Base-by-base conservation (phyloP, 2,797 vertebrate species). In the Uromys caudimaculatus region DNA sequence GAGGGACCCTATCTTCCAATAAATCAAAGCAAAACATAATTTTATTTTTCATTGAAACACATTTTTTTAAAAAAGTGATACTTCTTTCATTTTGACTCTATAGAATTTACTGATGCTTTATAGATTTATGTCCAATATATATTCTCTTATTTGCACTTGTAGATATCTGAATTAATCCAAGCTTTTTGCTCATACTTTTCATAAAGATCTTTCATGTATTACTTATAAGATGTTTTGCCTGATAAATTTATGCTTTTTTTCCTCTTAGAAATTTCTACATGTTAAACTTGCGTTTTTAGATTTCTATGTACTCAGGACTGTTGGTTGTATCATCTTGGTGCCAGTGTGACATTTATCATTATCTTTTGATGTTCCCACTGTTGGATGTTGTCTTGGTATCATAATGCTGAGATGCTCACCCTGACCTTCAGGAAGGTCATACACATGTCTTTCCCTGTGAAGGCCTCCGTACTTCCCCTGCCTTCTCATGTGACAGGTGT, bases 361-460 rank as follows among this genome's bases (percentile, higher is more conserved):
- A 54, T 78, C 56, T 88, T 92, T 71, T 47, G 62, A 83, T 87
- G 14, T 44, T 94, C 94, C 77, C 24, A 83, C 6, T 50, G 67
- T 84, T 89, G 60, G 81, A 67, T 83, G 92, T 94, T 96, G 69
- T 91, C 32, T 78, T 92, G 58, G 47, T 82, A 78, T 78, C 90
- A 54, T 93, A 79, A 93, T 90, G 78, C 83, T 73, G 60, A 54
- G 73, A 14, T 81, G 44, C 16, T n/a, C 56, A 78, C 41, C 54
- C 41, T 92, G 58, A 41, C n/a, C 41, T 71, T 32, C 78, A 54
- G 24, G 58, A 93, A 83, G 7, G 16, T 71, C 62, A 19, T 60
- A 23, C 14, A 83, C 21, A 19, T 24, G 56, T 91, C 35, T 89
- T 89, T 27, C 0, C 32, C 50, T 14, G 2, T 35, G 38, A 32